These are phyloP conservation scores for Cynopterus sphinx DNA, from an alignment of 2,797 vertebrate genomes.

Conservation along the genomic window DNA sequence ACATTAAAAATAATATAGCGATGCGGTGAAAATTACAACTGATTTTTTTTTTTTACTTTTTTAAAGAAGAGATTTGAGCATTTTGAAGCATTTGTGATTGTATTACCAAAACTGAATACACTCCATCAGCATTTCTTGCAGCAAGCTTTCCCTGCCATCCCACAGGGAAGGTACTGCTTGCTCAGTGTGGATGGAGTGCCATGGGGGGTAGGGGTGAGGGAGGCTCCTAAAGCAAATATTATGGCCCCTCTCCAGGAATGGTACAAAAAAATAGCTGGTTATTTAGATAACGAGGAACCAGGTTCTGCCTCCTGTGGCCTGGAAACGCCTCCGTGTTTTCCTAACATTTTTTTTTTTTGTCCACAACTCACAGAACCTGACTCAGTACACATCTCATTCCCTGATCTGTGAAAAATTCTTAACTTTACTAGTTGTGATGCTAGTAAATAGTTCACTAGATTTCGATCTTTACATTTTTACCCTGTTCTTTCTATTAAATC, in stretches of 20 bases:
- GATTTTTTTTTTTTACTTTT: background rate
- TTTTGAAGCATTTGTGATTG: background rate
- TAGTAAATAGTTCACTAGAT: background rate
- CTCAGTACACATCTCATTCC: background rate
- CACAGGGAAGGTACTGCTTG: background rate
- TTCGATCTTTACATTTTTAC: background rate
- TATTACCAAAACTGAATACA: no score
- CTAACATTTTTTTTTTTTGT: background rate
- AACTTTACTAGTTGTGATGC: background rate
- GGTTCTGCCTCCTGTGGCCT: slow-evolving; percentile 20
- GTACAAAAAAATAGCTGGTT: slow-evolving; percentile 37
- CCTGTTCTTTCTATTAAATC: background rate
- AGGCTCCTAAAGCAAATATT: slow-evolving; percentile 47
- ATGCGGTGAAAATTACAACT: background rate
- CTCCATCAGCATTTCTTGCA: background rate
- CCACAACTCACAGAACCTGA: background rate
- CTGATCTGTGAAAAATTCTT: background rate
- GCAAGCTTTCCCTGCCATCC: background rate
- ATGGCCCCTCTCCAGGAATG: slow-evolving; percentile 16
- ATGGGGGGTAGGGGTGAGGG: background rate
- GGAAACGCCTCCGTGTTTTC: slow-evolving; percentile 50
- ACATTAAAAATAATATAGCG: background rate
- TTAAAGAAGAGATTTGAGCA: background rate
- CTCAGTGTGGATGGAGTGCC: background rate
- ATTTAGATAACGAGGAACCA: slow-evolving; percentile 39